Conservation (phyloP, 1,140 invertebrate species). For the Acromyrmex charruanus region DNA sequence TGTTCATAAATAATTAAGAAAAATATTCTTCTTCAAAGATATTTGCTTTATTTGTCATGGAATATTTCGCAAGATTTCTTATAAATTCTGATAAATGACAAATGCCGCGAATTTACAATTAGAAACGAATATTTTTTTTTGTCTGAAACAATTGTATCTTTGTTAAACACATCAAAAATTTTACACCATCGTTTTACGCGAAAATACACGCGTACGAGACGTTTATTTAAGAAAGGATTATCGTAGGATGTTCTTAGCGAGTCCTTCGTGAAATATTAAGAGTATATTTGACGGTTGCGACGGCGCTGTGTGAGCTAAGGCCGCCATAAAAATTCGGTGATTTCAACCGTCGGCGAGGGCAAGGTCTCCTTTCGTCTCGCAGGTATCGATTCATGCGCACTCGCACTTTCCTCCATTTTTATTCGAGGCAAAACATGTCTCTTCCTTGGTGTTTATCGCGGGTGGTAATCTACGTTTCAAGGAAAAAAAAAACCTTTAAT, state of each 20-base stretch:
- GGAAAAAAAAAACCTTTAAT: not conserved
- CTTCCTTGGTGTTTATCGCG: constrained; percentile 28
- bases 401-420: constrained; percentile 64
- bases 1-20: not conserved
- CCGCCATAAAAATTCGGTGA: constrained; percentile 78
- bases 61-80: not conserved
- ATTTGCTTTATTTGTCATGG: not conserved
- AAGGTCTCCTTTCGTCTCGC: constrained; percentile 39
- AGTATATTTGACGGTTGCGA: constrained; percentile 2
- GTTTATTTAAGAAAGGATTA: not conserved
- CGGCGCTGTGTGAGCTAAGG: not conserved
- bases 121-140: not conserved
- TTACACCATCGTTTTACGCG: not conserved
- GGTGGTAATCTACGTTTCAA: constrained; percentile 5
- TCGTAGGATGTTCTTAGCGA: not conserved
- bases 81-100: constrained; percentile 12
- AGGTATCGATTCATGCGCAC: constrained; percentile 43
- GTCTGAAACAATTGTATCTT: not conserved
- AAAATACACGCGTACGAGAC: not conserved
- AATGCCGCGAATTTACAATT: not conserved
- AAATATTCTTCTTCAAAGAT: not conserved
- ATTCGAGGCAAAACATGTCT: constrained; percentile 47
- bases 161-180: not conserved
- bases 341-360: constrained; percentile 78
- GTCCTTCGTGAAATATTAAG: not conserved